Evolutionary conservation across 2,113 vertebrate genomes (phyloP).

Genomic region (Scomber japonicus): DNA sequence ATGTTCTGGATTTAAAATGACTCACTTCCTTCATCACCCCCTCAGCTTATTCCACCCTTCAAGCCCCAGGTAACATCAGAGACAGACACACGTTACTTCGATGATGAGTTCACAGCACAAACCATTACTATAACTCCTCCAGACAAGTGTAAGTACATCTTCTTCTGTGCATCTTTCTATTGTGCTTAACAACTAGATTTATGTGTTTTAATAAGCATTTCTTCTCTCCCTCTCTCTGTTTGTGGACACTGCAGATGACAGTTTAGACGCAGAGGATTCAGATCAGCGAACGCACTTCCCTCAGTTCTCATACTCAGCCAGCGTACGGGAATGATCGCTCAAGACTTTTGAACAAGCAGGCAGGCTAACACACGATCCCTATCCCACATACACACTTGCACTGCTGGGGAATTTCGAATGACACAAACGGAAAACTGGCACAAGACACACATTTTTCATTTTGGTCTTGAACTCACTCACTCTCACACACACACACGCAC

Average conservation of each 20-base stretch:
- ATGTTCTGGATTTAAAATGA: slow-evolving; percentile 3
- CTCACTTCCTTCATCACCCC: not conserved
- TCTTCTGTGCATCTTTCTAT: not conserved
- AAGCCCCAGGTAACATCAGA: slow-evolving; percentile 96
- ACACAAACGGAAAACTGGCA: slow-evolving; percentile 66
- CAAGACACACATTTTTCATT: slow-evolving; percentile 76
- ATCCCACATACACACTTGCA: slow-evolving; percentile 72
- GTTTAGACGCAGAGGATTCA: slow-evolving; percentile 88
- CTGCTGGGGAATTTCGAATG: slow-evolving; percentile 65
- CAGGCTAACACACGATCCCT: slow-evolving; percentile 75
- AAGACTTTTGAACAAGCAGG: slow-evolving; percentile 68
- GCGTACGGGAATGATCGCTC: slow-evolving; percentile 90
- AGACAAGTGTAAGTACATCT: slow-evolving; percentile 91
- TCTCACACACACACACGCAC: not conserved
- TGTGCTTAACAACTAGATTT: not conserved
- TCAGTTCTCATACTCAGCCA: slow-evolving; percentile 96
- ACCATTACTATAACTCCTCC: slow-evolving; percentile 96
- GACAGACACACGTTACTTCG: slow-evolving; percentile 94
- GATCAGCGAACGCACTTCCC: slow-evolving; percentile 94
- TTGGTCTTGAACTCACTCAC: slow-evolving; percentile 54
- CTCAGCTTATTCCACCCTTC: slow-evolving; percentile 92
- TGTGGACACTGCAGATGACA: slow-evolving; percentile 87
- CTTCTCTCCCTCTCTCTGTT: not conserved
- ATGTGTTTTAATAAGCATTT: not conserved
- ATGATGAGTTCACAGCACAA: slow-evolving; percentile 96